A percentile compares a stretch with the other conserved stretches of the same genome.
Evolutionary conservation across 2,888 invertebrate genomes (phyloP).

Genomic region (Xanthia icteritia): DNA sequence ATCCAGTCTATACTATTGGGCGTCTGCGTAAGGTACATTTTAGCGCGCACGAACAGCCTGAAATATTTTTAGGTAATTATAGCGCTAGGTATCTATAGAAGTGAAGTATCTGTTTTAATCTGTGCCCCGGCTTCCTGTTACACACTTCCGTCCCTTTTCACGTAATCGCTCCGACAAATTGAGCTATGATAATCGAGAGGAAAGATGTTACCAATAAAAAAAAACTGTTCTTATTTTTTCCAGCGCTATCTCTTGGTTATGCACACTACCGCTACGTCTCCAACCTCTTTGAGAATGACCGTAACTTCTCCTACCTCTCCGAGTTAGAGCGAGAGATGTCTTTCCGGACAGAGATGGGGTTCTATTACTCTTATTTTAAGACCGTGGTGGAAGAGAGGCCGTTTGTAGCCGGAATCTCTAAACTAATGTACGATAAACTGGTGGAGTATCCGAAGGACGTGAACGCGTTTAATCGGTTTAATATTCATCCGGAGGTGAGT

Average conservation of each 20-base stretch:
- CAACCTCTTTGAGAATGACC: slow-evolving; percentile 94
- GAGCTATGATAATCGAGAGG: too few species aligned
- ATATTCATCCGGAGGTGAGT: slow-evolving; percentile 95
- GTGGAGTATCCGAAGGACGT: slow-evolving; percentile 96
- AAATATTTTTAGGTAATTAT: too few species aligned
- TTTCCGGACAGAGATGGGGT: slow-evolving; percentile 96
- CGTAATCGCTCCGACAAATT: too few species aligned
- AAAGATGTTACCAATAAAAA: neutral
- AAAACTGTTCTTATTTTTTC: slow-evolving; percentile 36
- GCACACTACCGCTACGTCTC: slow-evolving; percentile 93
- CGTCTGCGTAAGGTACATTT: too few species aligned
- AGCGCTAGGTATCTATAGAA: too few species aligned
- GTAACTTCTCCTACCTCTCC: slow-evolving; percentile 95
- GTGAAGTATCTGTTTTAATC: too few species aligned
- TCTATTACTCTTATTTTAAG: slow-evolving; percentile 97
- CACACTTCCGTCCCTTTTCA: too few species aligned
- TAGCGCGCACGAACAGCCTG: too few species aligned
- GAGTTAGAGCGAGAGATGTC: slow-evolving; percentile 96
- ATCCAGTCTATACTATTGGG: too few species aligned
- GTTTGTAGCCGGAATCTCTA: slow-evolving; percentile 91
- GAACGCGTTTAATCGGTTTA: slow-evolving; percentile 95
- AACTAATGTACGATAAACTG: slow-evolving; percentile 92
- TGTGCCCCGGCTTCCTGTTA: too few species aligned
- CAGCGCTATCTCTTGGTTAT: slow-evolving; percentile 91
- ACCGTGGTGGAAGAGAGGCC: slow-evolving; percentile 93